Evolutionary conservation across 2,888 invertebrate species (phyloP).

Genomic region (Gryllus longicercus): DNA sequence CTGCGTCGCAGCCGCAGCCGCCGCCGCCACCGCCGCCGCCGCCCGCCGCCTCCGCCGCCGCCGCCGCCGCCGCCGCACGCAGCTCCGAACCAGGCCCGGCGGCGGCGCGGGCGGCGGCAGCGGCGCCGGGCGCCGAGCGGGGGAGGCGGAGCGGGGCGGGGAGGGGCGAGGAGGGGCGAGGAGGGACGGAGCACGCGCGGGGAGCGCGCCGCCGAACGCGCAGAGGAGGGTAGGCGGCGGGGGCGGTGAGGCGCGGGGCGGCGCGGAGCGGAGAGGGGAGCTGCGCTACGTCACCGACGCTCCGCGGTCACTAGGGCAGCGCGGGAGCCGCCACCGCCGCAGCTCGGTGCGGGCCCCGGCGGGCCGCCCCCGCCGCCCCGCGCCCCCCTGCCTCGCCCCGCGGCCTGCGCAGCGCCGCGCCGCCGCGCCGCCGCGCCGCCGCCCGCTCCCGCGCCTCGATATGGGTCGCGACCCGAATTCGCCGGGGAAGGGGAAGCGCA

Average conservation of each 20-base stretch:
- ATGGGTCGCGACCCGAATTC: conserved; percentile 11
- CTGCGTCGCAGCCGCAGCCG: background rate
- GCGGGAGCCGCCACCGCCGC: background rate
- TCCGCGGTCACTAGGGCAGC: conserved; percentile 9
- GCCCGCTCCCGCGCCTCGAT: background rate
- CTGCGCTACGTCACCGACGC: background rate
- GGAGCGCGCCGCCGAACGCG: conserved; percentile 27
- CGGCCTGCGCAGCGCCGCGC: background rate
- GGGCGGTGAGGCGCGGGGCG: conserved; percentile 31
- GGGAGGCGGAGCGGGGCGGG: conserved; percentile 30
- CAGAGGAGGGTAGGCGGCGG: conserved; percentile 11
- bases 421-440: background rate
- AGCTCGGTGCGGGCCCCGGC: background rate
- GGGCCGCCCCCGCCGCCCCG: background rate
- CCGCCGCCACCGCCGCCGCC: background rate
- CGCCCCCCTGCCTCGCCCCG: background rate
- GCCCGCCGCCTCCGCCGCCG: background rate
- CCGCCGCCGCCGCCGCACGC: conserved; percentile 28
- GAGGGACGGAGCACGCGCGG: conserved; percentile 48
- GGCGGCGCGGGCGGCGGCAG: conserved; percentile 25
- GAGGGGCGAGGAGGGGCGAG: conserved; percentile 44
- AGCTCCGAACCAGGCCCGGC: conserved; percentile 31
- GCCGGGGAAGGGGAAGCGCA: background rate
- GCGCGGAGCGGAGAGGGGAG: conserved; percentile 52
- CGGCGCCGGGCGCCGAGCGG: conserved; percentile 21